Evolutionary conservation across 2,113 vertebrate species (phyloP), one percentile per base, ranked within the genome.

Genomic region (Laticauda laticaudata): DNA sequence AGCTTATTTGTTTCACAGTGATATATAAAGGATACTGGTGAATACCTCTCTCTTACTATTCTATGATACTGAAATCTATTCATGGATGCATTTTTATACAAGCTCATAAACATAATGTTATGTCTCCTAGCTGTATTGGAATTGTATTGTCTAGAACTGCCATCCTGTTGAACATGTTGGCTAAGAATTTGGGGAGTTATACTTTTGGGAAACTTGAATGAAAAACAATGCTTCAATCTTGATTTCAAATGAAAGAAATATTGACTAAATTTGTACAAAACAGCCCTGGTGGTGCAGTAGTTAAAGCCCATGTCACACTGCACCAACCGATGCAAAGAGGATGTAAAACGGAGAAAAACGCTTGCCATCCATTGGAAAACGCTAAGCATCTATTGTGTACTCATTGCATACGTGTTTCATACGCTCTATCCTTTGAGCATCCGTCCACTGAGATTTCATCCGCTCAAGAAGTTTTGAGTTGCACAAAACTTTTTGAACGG

Each of bases 1-100:
- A 92, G 43, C 29, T 93, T 86, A 54, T 91, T 93, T 45, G 55
- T 61, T 61, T 75, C 24, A 51, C 6, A n/a, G 43, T 91, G 69
- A 81, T 21, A 3, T 81, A 39, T 20, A 81, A 81, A 54, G 95
- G 39, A 18, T 48, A 89, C 53, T 57, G 86, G 59, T 92, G 69
- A 75, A 87, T 87, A 39, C 57, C 43, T 81, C 69, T 39, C 69
- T 39, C 34, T 81, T 81, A 39, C 6, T 39, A 8, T 81, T 75
- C n/a, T 39, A 20, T 39, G n/a, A 39, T 81, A 81, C 34, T 39
- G 6, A 81, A 81, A 81, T 39, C 18, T 81, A 81, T 39, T 81
- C 34, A 39, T 39, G 39, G 34, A 81, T 39, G 69, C n/a, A 8
- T 81, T 81, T 39, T 81, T 81, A 39, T 39, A 20, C 6, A 39